These are phyloP conservation scores for Lepidostoma basale DNA, from an alignment of 1,140 invertebrate species.

Conservation along the genomic window DNA sequence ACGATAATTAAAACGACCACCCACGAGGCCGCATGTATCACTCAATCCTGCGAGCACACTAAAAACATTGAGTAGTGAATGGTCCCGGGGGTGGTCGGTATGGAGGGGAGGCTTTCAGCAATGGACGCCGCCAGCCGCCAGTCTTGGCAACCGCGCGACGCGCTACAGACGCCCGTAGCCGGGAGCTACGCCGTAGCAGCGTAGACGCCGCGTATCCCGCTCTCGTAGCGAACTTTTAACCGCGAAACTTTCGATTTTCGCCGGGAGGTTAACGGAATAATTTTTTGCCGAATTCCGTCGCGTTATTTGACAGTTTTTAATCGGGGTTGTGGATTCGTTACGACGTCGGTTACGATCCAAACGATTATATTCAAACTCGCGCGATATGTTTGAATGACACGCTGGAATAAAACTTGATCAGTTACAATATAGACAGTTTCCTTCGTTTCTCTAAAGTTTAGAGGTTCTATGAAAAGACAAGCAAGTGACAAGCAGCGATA, in stretches of 20 bases:
- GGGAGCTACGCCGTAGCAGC: constrained; percentile 35
- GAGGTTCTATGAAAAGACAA: too few relatives aligned
- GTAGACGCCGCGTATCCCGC: neutral
- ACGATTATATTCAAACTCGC: too few relatives aligned
- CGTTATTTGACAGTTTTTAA: neutral
- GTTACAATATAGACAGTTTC: too few relatives aligned
- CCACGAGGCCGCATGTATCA: constrained; percentile 32
- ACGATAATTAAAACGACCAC: constrained; percentile 40
- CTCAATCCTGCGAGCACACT: constrained; percentile 34
- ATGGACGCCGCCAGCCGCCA: constrained; percentile 34
- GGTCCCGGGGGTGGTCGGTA: constrained; percentile 15
- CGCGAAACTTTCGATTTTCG: neutral
- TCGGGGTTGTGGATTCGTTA: neutral
- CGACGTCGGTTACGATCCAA: constrained; percentile 8
- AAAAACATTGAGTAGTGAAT: constrained; percentile 18
- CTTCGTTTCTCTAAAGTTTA: too few relatives aligned
- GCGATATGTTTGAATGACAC: too few relatives aligned
- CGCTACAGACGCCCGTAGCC: constrained; percentile 36
- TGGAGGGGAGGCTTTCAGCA: constrained; percentile 7
- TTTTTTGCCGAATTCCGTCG: neutral
- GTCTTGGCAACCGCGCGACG: constrained; percentile 36
- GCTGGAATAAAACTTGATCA: too few relatives aligned
- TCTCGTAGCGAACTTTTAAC: neutral
- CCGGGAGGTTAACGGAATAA: neutral
- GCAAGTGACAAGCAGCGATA: too few relatives aligned